Percentiles rank a stretch among this genome's conserved stretches.
These are phyloP conservation scores for Ischnura elegans DNA, from an alignment of 2,888 invertebrate species.

Conservation along the genomic window DNA sequence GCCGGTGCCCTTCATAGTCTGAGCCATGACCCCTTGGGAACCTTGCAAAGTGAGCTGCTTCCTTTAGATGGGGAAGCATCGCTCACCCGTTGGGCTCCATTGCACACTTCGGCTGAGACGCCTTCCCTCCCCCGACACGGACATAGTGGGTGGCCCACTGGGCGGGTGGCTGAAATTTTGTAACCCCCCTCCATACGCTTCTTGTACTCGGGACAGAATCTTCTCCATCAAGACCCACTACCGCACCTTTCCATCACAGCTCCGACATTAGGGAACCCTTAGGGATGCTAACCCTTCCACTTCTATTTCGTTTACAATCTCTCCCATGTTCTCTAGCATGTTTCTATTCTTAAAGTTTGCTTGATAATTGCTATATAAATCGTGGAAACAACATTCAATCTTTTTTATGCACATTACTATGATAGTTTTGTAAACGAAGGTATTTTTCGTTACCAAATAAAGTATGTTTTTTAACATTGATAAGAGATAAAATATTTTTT, in stretches of 20 bases:
- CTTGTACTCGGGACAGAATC: not conserved
- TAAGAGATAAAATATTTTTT: too few species aligned
- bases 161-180: not conserved
- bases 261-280: not conserved
- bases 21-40: not conserved
- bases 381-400: too few species aligned
- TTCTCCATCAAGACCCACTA: not conserved
- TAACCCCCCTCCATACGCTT: not conserved
- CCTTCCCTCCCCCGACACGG: not conserved
- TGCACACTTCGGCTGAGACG: not conserved
- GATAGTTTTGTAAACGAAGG: too few species aligned
- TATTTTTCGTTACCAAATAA: too few species aligned
- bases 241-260: not conserved
- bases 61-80: not conserved
- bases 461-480: too few species aligned
- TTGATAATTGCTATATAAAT: too few species aligned
- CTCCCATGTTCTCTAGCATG: not conserved
- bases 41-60: not conserved
- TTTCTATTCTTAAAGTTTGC: not conserved
- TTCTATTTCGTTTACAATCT: not conserved
- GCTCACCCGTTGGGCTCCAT: conserved; percentile 10
- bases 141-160: not conserved
- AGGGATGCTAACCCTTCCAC: not conserved
- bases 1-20: not conserved
- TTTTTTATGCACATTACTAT: too few species aligned